Percentiles rank a stretch among this genome's conserved stretches.
Conservation (phyloP, 2,113 vertebrate species). For the Diglossa brunneiventris region DNA sequence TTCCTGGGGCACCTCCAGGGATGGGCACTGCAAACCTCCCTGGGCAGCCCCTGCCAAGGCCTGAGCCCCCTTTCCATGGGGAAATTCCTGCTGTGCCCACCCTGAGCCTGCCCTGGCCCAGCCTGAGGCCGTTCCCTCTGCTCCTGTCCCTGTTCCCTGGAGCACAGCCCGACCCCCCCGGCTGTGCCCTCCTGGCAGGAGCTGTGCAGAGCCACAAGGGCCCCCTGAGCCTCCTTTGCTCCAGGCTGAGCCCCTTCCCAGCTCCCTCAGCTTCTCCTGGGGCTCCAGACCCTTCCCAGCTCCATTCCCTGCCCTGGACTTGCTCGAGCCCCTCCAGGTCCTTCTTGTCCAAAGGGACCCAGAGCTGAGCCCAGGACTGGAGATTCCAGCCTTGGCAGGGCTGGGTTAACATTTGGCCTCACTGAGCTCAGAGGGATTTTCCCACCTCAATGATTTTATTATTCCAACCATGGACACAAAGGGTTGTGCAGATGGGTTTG, state of each 20-base stretch:
- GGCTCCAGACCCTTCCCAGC: background rate
- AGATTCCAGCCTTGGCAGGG: background rate
- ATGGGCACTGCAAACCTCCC: too few relatives aligned
- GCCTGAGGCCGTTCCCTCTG: too few relatives aligned
- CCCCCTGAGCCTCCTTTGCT: background rate
- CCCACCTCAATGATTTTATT: background rate
- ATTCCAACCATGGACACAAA: background rate
- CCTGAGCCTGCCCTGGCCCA: too few relatives aligned
- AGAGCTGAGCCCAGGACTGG: background rate
- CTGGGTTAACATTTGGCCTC: background rate
- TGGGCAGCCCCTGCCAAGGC: too few relatives aligned
- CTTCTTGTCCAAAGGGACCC: too few relatives aligned
- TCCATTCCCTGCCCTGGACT: rapidly evolving
- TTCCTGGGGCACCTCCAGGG: too few relatives aligned
- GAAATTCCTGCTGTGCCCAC: too few relatives aligned
- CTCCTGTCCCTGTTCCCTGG: too few relatives aligned
- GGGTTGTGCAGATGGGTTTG: background rate
- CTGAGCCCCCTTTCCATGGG: too few relatives aligned
- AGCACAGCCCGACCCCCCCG: too few relatives aligned
- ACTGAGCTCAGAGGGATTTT: background rate
- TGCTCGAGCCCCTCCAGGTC: rapidly evolving
- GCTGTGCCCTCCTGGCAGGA: background rate
- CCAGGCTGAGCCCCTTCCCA: too few relatives aligned
- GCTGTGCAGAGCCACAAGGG: background rate
- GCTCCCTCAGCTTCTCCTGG: too few relatives aligned